phyloP scores from a whole-genome alignment of 2,797 vertebrate genomes.

The Aphelocoma californica region DNA sequence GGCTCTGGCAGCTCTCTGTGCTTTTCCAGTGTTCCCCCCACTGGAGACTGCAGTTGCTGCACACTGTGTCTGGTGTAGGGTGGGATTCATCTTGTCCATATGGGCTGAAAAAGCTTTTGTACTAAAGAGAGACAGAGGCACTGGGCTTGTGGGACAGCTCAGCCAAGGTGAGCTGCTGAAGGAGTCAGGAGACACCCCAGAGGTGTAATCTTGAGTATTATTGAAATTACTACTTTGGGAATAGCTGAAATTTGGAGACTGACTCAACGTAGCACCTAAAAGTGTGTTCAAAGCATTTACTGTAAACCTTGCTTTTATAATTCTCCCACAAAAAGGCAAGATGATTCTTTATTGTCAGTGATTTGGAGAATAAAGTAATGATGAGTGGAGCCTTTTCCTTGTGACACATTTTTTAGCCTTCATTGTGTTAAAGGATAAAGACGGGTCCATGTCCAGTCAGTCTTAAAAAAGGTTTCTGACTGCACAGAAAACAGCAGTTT shows the following conservation, averaged over 20 bases:
- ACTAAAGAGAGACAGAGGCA: not conserved
- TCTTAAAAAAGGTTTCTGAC: not conserved
- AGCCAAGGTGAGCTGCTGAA: not conserved
- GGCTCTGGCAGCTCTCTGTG: not conserved
- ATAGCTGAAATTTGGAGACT: not conserved
- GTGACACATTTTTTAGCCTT: not conserved
- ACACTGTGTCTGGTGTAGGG: rapidly evolving
- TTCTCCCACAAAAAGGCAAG: not conserved
- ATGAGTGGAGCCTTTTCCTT: not conserved
- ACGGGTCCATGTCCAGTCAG: not conserved
- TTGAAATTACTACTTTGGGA: not conserved
- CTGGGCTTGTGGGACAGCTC: not conserved
- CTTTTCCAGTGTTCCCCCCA: not conserved
- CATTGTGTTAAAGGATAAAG: not conserved
- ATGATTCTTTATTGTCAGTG: not conserved
- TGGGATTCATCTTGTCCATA: rapidly evolving
- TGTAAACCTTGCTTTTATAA: not conserved
- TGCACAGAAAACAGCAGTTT: not conserved
- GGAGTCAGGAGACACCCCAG: not conserved
- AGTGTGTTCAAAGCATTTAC: not conserved
- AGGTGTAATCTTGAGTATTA: not conserved
- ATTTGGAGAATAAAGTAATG: not conserved
- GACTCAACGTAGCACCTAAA: not conserved
- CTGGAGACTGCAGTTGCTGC: rapidly evolving
- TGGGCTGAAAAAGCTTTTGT: not conserved